phyloP scores from a whole-genome alignment of 37 sponge, comb jelly and placozoan genomes.

The Dysidea cf. avara region DNA sequence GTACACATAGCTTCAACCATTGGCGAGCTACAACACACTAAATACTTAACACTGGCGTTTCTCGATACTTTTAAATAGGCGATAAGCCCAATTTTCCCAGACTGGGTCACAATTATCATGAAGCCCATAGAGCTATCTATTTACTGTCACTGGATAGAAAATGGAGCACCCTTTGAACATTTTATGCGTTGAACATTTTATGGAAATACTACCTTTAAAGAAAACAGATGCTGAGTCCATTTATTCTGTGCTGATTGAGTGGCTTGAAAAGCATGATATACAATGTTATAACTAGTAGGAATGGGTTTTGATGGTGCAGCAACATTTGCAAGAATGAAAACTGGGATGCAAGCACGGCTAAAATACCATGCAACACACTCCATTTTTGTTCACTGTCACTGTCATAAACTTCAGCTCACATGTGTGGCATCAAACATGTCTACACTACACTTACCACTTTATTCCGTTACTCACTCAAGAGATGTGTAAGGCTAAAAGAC shows the following conservation, averaged over 20 bases:
- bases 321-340: conserved; percentile 53
- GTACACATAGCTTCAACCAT: no score
- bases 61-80: no score
- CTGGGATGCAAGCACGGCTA: conserved; percentile 39
- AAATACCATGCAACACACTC: conserved; percentile 49
- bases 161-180: no score
- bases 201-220: conserved; percentile 13
- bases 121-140: no score
- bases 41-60: no score
- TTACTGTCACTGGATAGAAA: no score
- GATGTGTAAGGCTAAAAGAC: conserved; percentile 16
- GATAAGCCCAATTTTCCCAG: no score
- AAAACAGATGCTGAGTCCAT: conserved; percentile 17
- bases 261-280: conserved; percentile 44
- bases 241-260: conserved; percentile 39
- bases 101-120: no score
- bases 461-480: conserved; percentile 1
- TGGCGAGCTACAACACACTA: no score
- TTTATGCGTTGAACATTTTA: no score
- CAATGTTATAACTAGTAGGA: conserved; percentile 32
- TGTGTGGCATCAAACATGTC: conserved; percentile 12
- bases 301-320: conserved; percentile 71
- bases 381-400: conserved; percentile 56
- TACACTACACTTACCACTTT: conserved; percentile 10
- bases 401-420: conserved; percentile 12